A percentile compares a stretch with the other conserved stretches of the same genome.
Evolutionary conservation across 2,113 vertebrate genomes (phyloP).

Genomic region (Tragelaphus scriptus): DNA sequence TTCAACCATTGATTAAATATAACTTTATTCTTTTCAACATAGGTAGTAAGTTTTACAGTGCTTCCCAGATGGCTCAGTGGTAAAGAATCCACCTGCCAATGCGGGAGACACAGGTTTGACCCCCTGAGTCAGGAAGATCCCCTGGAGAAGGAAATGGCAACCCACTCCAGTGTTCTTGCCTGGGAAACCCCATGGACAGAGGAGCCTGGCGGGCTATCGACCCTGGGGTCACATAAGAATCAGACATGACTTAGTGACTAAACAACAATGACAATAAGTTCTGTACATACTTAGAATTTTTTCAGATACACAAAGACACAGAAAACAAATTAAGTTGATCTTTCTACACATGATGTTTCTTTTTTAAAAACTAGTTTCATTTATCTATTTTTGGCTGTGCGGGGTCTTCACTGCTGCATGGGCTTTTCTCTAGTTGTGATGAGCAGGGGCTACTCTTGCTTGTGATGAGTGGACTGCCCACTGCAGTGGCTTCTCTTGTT

Average conservation of each 20-base stretch:
- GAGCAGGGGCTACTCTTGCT: not conserved
- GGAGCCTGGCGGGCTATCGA: not conserved
- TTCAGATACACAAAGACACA: not conserved
- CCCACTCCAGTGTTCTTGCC: not conserved
- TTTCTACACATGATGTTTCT: not conserved
- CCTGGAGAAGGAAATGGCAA: not conserved
- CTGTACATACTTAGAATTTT: not conserved
- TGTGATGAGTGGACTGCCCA: fast-evolving
- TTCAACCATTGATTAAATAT: not conserved
- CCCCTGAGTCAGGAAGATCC: not conserved
- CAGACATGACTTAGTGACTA: not conserved
- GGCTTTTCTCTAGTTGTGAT: not conserved
- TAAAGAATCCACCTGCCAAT: not conserved
- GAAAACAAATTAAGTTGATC: not conserved
- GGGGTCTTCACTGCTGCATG: fast-evolving
- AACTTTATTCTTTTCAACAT: not conserved
- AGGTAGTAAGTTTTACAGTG: not conserved
- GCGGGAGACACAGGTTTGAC: not conserved
- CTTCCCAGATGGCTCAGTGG: not conserved
- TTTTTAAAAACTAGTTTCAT: not conserved
- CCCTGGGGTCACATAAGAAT: not conserved
- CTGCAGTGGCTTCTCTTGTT: not conserved
- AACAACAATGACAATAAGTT: not conserved
- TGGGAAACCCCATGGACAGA: not conserved
- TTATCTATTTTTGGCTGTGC: not conserved